Evolutionary conservation across 35 echinoderm and acorn worm species (phyloP), one percentile per base, ranked within the genome.

Genomic region (Eucidaris tribuloides): DNA sequence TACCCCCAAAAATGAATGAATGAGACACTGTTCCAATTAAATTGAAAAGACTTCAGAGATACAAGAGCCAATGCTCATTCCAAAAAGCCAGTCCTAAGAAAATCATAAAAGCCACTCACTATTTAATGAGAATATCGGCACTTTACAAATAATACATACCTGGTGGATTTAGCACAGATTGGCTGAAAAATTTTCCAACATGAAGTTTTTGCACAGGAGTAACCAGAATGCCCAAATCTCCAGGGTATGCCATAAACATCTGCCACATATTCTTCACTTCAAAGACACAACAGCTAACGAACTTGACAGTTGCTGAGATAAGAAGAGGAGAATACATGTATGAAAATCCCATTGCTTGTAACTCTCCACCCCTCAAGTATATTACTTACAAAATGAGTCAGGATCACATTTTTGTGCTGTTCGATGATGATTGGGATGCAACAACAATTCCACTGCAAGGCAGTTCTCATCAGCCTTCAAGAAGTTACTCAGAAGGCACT

Each of bases 191-290:
- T 22, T 62, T 62, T 23, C 59, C 22, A 22, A 62, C n/a, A n/a
- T n/a, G 2, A 62, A 59, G 17, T 30, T 28, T 33, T 71, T 86
- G 83, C 43, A 81, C 44, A 2, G 15, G 11, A 58, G 77, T 7
- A 41, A 13, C 7, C 38, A 17, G 37, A 86, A 76, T 42, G 82
- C 90, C 1, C 45, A 34, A 29, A 86, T 81, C 77, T 58, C 87
- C 9, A 83, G 90, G 5, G 86, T 92, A 42, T 4, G n/a, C n/a
- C n/a, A n/a, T n/a, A n/a, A n/a, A n/a, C n/a, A n/a, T n/a, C n/a
- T n/a, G n/a, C n/a, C n/a, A n/a, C n/a, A n/a, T n/a, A n/a, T n/a
- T n/a, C n/a, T n/a, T n/a, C n/a, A n/a, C n/a, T n/a, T n/a, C n/a
- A n/a, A n/a, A n/a, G n/a, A n/a, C n/a, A n/a, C n/a, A n/a, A n/a